phyloP scores from a whole-genome alignment of 2,888 invertebrate genomes.

The Zaprionus obscuricornis region DNA sequence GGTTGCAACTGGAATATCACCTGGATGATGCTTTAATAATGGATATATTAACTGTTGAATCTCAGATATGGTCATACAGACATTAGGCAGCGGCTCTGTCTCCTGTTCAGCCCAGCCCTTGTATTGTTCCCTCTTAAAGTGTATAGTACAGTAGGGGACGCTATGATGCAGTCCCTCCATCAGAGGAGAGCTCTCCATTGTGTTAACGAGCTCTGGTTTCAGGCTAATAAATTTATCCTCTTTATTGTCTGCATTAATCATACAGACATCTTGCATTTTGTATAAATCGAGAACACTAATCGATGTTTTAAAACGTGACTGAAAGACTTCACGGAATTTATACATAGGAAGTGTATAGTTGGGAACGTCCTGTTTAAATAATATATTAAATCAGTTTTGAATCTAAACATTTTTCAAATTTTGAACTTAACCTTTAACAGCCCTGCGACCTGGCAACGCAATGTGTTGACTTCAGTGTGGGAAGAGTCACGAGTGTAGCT shows the following conservation, averaged over 20 bases:
- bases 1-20: conserved; percentile 83
- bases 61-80: conserved; percentile 83
- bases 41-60: conserved; percentile 82
- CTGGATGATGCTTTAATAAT: conserved; percentile 80
- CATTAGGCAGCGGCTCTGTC: conserved; percentile 86
- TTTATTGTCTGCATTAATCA: conserved; percentile 88
- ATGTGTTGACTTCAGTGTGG: conserved; percentile 86
- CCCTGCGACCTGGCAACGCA: conserved; percentile 88
- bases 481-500: conserved; percentile 87
- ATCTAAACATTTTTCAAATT: background rate
- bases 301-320: conserved; percentile 90
- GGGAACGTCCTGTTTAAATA: conserved; percentile 87
- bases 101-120: conserved; percentile 92
- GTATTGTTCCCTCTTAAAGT: conserved; percentile 85
- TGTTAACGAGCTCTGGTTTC: conserved; percentile 86
- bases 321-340: conserved; percentile 91
- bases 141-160: conserved; percentile 87
- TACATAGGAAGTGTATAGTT: conserved; percentile 90
- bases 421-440: conserved; percentile 85
- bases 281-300: conserved; percentile 88
- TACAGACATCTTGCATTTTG: conserved; percentile 90
- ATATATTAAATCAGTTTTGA: background rate
- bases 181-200: conserved; percentile 84
- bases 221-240: conserved; percentile 90
- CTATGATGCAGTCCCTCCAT: conserved; percentile 84